Evolutionary conservation across 1,140 invertebrate genomes (phyloP), one percentile per base, ranked within the genome.

Genomic region (Chionoecetes opilio): DNA sequence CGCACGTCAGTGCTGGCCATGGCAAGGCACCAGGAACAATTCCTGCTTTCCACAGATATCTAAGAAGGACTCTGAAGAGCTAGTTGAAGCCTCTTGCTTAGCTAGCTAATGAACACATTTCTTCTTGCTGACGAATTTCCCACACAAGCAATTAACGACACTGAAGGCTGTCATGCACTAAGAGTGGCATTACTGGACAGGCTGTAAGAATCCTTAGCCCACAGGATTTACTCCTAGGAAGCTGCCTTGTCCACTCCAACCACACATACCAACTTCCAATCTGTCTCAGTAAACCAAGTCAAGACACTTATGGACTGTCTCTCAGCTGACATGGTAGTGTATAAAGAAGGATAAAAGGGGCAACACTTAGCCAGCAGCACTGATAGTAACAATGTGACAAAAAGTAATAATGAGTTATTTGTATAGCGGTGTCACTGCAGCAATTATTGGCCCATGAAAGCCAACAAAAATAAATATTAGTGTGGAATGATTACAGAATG

Each of bases 321-420:
- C 41, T 75, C 63, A n/a, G n/a, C 0, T n/a, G 63, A 75, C 63
- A 75, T 3, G 63, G n/a, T 46, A 14, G 14, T 75, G 63, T 26
- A 75, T 26, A 17, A n/a, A n/a, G 21, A 75, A n/a, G 11, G 63
- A 75, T 21, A n/a, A 75, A 8, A 75, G 63, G 63, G 63, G n/a
- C 21, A 75, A 75, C 63, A 75, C 63, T 75, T 75, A 75, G 63
- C 63, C 63, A 75, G 63, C 63, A 75, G 63, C 21, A 75, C 63
- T 75, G 63, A 75, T n/a, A 21, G 21, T n/a, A 5, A 46, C 41
- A 5, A 46, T 14, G 6, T 75, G 26, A 75, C 63, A n/a, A 75
- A 75, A 26, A 26, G 63, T 75, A n/a, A n/a, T 75, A 75, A n/a
- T 11, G 21, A 75, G 21, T 75, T n/a, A 75, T 2, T n/a, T 75